Evolutionary conservation across 2,888 invertebrate species (phyloP), one percentile per base, ranked within the genome.

Genomic region (Scrobipalpa atriplicella): DNA sequence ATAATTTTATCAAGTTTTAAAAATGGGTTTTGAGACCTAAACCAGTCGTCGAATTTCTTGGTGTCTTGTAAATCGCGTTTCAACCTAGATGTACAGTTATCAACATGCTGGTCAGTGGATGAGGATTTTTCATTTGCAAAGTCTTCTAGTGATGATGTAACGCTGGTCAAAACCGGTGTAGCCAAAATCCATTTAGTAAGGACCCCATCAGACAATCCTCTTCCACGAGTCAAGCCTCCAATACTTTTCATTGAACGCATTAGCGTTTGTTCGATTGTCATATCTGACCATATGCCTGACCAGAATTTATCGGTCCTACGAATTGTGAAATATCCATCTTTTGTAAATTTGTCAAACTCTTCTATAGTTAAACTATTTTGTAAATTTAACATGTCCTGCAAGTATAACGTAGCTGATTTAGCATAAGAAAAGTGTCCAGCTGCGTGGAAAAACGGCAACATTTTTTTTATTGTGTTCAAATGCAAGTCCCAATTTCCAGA

Each of bases 381-480:
- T 66, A 84, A 73, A 39, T 69, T 36, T 8, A 64, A 47, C 83
- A 85, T 85, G 71, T 83, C 80, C 77, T 87, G 86, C 18, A 86
- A 66, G 75, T 84, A 62, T 7, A 62, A 18, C 1, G 10, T 2
- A 1, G 16, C 13, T 10, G 29, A 29, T 29, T 58, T 58, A 1
- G 56, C 56, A 13, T 58, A 81, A 51, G 67, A 41, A 66, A 79
- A 81, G 68, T 81, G 81, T 13, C 63, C 63, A n/a, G 51, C 11
- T 47, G 63, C 21, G 10, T 41, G 11, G 10, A 63, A 63, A n/a
- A 43, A 36, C n/a, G 41, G 80, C 39, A 84, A 75, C 79, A 82
- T 84, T 78, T 72, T 70, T 70, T 71, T 68, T 61, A 78, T 67
- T 19, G 67, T 62, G 58, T 77, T 67, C 38, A 83, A 67, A 76